Evolutionary conservation across 1,140 invertebrate genomes (phyloP).

Genomic region (Bombus haemorrhoidalis): DNA sequence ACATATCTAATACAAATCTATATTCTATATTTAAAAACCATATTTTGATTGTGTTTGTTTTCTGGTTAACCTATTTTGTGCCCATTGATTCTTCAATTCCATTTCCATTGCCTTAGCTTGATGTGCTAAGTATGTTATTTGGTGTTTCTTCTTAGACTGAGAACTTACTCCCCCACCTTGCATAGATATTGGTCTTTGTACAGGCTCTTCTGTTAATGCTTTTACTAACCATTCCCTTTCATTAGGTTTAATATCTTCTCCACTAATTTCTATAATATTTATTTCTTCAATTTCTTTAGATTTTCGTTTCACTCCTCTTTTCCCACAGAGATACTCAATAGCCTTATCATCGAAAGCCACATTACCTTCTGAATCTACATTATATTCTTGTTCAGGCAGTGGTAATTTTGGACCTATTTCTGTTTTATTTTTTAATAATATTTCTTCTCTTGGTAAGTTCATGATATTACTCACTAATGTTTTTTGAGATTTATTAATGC

Average conservation of each 20-base stretch:
- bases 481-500: constrained; percentile 29
- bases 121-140: background rate
- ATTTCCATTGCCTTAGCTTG: constrained; percentile 91
- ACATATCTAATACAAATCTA: constrained; percentile 30
- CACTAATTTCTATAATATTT: constrained; percentile 92
- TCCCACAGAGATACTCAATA: constrained; percentile 80
- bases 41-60: constrained; percentile 95
- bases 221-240: constrained; percentile 92
- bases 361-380: constrained; percentile 78
- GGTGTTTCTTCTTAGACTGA: constrained; percentile 81
- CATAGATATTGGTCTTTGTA: constrained; percentile 80
- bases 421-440: constrained; percentile 78
- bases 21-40: constrained; percentile 88
- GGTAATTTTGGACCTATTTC: constrained; percentile 80
- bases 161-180: constrained; percentile 74
- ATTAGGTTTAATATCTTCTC: constrained; percentile 91
- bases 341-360: constrained; percentile 80
- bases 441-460: constrained; percentile 77
- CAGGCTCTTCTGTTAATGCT: constrained; percentile 89
- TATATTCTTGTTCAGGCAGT: constrained; percentile 81
- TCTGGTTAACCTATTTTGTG: constrained; percentile 91
- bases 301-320: constrained; percentile 81
- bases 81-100: constrained; percentile 97
- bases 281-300: constrained; percentile 82
- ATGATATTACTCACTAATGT: constrained; percentile 73